Percentiles rank a stretch among this genome's conserved stretches.
These are phyloP conservation scores for Lynx canadensis DNA, from an alignment of 2,113 vertebrate species.

Conservation along the genomic window DNA sequence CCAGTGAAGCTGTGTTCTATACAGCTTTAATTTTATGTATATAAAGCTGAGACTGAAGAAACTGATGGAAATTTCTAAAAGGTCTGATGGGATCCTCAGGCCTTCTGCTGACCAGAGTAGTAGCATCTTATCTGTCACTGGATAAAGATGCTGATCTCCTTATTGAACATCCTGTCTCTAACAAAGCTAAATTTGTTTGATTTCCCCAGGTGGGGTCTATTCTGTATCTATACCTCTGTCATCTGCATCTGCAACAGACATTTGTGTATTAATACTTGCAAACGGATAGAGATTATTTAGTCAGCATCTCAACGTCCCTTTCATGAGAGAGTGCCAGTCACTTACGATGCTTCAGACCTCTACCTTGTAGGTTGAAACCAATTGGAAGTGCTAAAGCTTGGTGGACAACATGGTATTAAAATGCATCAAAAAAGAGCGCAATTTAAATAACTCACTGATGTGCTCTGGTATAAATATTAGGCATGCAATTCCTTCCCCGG, in stretches of 20 bases:
- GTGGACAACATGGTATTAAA: neutral
- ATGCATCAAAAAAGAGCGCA: neutral
- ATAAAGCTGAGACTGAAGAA: neutral
- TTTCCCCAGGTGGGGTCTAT: neutral
- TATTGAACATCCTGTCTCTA: neutral
- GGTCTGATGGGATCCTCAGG: neutral
- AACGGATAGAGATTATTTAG: neutral
- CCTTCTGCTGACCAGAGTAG: neutral
- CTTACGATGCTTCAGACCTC: neutral
- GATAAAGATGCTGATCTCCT: neutral
- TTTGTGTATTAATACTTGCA: neutral
- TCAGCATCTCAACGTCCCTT: neutral
- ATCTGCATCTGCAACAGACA: neutral
- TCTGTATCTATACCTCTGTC: neutral
- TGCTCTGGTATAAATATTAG: neutral
- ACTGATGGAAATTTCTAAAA: neutral
- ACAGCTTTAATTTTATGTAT: neutral
- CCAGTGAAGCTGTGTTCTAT: neutral
- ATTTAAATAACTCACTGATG: neutral
- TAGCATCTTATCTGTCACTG: neutral
- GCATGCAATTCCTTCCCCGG: neutral
- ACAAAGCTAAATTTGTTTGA: neutral
- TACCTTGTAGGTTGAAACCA: neutral
- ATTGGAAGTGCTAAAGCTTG: neutral
- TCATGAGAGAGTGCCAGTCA: neutral